phyloP scores from a whole-genome alignment of 1,140 invertebrate genomes.

The Cydia fagiglandana region DNA sequence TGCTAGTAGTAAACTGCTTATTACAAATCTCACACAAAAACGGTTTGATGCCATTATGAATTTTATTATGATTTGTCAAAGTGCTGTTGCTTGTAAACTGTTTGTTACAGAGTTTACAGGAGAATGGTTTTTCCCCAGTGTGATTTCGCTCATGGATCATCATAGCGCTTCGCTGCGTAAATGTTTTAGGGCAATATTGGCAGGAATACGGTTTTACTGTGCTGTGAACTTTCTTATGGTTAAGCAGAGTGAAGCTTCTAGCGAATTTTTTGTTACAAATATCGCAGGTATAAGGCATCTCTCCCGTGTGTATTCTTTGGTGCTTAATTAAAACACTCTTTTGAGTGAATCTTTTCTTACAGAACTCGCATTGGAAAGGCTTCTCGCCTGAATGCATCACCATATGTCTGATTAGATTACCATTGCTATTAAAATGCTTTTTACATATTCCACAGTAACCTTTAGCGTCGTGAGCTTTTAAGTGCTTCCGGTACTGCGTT shows the following conservation, averaged over 20 bases:
- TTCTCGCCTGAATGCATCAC: slow-evolving; percentile 9
- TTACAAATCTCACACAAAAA: slow-evolving; percentile 18
- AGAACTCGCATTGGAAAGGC: background rate
- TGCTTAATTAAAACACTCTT: slow-evolving; percentile 24
- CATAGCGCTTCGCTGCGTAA: slow-evolving; percentile 16
- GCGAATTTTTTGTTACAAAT: slow-evolving; percentile 18
- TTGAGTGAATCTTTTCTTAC: slow-evolving; percentile 5
- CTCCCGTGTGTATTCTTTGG: slow-evolving; percentile 4
- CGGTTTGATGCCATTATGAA: background rate
- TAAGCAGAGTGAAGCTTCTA: background rate
- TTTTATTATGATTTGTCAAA: slow-evolving; percentile 19
- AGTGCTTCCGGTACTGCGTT: background rate
- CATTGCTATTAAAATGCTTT: slow-evolving; percentile 15
- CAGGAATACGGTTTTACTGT: slow-evolving; percentile 8
- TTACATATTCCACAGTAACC: slow-evolving; percentile 24
- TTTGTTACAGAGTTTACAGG: background rate
- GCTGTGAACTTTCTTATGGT: slow-evolving; percentile 23
- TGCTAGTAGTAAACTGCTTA: slow-evolving; percentile 5
- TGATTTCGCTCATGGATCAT: slow-evolving; percentile 10
- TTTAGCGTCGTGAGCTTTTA: background rate
- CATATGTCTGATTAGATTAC: slow-evolving; percentile 18
- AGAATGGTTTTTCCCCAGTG: background rate
- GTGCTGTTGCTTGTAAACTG: slow-evolving; percentile 11
- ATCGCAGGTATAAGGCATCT: background rate
- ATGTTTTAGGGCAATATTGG: slow-evolving; percentile 1